A percentile compares a stretch with the other conserved stretches of the same genome.
Conservation (phyloP, 2,888 invertebrate species). For the Eumerus sabulonum region DNA sequence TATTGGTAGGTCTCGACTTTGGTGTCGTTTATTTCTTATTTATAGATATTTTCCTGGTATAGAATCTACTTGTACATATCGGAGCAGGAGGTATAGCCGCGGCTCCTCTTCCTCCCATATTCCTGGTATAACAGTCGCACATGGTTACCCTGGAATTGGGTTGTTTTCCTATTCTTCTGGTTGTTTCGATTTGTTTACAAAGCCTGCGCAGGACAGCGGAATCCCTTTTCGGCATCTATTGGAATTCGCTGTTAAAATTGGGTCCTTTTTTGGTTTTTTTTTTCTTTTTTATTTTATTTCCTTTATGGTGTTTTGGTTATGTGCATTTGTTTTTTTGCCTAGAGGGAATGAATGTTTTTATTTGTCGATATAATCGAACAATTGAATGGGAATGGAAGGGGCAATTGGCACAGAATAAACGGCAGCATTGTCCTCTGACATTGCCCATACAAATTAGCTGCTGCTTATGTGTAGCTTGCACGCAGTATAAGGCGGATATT, state of each 20-base stretch:
- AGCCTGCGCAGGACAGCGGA: constrained; percentile 36
- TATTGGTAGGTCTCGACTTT: constrained; percentile 1
- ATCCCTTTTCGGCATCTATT: constrained; percentile 52
- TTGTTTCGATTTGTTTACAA: constrained; percentile 57
- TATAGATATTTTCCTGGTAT: constrained; percentile 50
- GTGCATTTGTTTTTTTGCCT: constrained; percentile 1
- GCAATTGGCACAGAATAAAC: constrained; percentile 24
- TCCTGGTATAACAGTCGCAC: constrained; percentile 54
- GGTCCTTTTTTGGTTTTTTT: too few species aligned
- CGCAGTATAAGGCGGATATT: too few species aligned
- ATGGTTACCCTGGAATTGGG: constrained; percentile 59
- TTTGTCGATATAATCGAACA: constrained; percentile 54
- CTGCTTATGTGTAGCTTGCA: background rate
- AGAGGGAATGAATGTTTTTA: constrained; percentile 25
- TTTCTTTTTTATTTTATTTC: background rate
- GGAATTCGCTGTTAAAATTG: constrained; percentile 41
- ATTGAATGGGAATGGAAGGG: constrained; percentile 35
- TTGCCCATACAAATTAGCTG: background rate
- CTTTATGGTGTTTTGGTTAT: constrained; percentile 6
- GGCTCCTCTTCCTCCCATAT: constrained; percentile 10
- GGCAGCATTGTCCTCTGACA: constrained; percentile 12
- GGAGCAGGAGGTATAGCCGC: too few species aligned
- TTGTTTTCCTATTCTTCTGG: constrained; percentile 60
- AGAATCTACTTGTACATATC: too few species aligned
- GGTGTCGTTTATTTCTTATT: constrained; percentile 39